Evolutionary conservation across 2,797 vertebrate genomes (phyloP).

Genomic region (Catharus ustulatus): DNA sequence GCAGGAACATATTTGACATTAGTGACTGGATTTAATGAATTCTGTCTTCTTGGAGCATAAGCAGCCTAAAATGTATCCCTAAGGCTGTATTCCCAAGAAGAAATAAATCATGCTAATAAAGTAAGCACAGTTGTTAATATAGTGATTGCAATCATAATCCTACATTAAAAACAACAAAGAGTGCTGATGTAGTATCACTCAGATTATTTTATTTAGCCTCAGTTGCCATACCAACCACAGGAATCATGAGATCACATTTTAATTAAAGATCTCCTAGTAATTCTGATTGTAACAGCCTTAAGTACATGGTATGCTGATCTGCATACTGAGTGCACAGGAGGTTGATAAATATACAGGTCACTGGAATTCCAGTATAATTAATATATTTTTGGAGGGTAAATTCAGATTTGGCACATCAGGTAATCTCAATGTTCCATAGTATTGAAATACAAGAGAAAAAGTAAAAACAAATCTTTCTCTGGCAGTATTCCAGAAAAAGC

Average conservation of each 20-base stretch:
- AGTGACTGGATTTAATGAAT: not conserved
- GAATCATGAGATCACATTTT: constrained; percentile 5
- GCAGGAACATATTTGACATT: not conserved
- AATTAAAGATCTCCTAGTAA: constrained; percentile 5
- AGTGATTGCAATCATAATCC: constrained; percentile 18
- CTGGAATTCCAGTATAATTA: not conserved
- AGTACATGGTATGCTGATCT: not conserved
- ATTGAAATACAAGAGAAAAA: not conserved
- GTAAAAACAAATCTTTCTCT: not conserved
- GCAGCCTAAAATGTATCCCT: not conserved
- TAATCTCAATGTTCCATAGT: not conserved
- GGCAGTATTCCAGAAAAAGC: not conserved
- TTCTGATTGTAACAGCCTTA: not conserved
- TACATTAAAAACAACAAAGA: constrained; percentile 15
- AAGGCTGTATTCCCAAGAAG: not conserved
- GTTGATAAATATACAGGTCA: not conserved
- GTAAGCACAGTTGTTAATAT: not conserved
- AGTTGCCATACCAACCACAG: constrained; percentile 2
- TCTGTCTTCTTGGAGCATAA: not conserved
- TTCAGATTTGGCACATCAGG: not conserved
- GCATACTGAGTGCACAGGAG: not conserved
- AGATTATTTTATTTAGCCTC: not conserved
- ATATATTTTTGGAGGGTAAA: not conserved
- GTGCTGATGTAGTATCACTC: not conserved
- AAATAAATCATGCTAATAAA: not conserved